Percentiles rank a stretch among this genome's conserved stretches.
Evolutionary conservation across 64 coral and sea anemone species (phyloP).

Genomic region (Dendrophyllia cribrosa): DNA sequence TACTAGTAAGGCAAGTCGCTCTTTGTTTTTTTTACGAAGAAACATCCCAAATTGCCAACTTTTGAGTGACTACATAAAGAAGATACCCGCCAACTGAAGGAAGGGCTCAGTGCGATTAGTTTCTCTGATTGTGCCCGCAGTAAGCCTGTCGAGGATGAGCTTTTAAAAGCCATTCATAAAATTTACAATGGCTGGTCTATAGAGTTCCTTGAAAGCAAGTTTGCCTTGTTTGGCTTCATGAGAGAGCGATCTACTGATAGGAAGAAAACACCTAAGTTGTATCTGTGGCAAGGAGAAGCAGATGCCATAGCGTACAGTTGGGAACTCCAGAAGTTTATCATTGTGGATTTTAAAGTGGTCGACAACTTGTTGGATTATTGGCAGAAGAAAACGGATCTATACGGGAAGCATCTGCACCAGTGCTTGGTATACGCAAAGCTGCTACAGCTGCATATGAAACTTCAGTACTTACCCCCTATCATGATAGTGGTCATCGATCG

Average conservation of each 20-base stretch:
- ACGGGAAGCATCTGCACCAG: slow-evolving; percentile 43
- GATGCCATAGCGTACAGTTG: slow-evolving; percentile 43
- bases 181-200: too few relatives aligned
- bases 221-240: slow-evolving; percentile 42
- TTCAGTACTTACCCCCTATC: slow-evolving; percentile 23
- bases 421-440: slow-evolving; percentile 53
- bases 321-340: not conserved
- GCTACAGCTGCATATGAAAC: slow-evolving; percentile 44
- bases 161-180: too few relatives aligned
- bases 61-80: too few relatives aligned
- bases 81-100: too few relatives aligned
- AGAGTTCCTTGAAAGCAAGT: slow-evolving; percentile 2
- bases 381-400: not conserved
- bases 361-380: slow-evolving; percentile 19
- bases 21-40: too few relatives aligned
- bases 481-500: slow-evolving; percentile 39
- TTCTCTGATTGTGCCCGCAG: too few relatives aligned
- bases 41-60: too few relatives aligned
- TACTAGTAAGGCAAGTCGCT: too few relatives aligned
- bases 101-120: too few relatives aligned
- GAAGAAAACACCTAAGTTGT: not conserved
- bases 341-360: slow-evolving; percentile 52
- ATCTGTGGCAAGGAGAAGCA: slow-evolving; percentile 41
- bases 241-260: not conserved
- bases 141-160: too few relatives aligned